Evolutionary conservation across 2,888 invertebrate species (phyloP).

Genomic region (Phania funesta): DNA sequence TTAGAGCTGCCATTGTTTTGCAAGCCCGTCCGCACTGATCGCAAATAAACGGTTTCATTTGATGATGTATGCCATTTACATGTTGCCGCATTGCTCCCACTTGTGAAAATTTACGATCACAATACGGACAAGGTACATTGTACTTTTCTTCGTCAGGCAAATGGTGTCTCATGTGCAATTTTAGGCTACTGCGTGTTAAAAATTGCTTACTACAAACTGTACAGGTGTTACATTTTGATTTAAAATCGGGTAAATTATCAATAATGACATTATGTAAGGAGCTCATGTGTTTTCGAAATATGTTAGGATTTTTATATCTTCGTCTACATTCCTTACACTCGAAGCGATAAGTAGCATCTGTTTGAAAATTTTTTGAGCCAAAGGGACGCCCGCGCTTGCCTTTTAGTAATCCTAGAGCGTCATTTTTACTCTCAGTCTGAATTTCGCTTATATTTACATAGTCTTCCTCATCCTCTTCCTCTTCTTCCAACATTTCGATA

Average conservation of each 20-base stretch:
- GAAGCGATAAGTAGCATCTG: constrained; percentile 19
- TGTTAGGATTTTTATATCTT: constrained; percentile 67
- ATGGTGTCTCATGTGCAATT: constrained; percentile 69
- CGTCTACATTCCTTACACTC: constrained; percentile 64
- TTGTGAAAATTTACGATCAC: constrained; percentile 71
- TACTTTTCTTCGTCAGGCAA: constrained; percentile 71
- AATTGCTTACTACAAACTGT: constrained; percentile 67
- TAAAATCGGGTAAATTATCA: constrained; percentile 66
- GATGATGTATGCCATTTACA: constrained; percentile 75
- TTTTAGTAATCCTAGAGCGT: not conserved
- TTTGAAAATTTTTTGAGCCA: constrained; percentile 3
- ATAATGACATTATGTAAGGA: constrained; percentile 62
- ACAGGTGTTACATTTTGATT: constrained; percentile 46
- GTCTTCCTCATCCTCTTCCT: constrained; percentile 32
- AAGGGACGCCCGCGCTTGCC: constrained; percentile 54
- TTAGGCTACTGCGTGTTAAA: constrained; percentile 64
- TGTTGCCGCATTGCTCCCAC: constrained; percentile 73
- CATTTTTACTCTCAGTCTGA: not conserved
- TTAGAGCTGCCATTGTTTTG: constrained; percentile 81
- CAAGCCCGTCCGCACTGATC: constrained; percentile 81
- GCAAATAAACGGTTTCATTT: constrained; percentile 80
- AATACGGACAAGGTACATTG: constrained; percentile 71
- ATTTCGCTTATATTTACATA: not conserved
- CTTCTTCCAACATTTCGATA: constrained; percentile 40
- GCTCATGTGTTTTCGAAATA: constrained; percentile 70